A percentile compares a stretch with the other conserved stretches of the same genome.
Evolutionary conservation across 2,113 vertebrate species (phyloP).

Genomic region (Fulmarus glacialis): DNA sequence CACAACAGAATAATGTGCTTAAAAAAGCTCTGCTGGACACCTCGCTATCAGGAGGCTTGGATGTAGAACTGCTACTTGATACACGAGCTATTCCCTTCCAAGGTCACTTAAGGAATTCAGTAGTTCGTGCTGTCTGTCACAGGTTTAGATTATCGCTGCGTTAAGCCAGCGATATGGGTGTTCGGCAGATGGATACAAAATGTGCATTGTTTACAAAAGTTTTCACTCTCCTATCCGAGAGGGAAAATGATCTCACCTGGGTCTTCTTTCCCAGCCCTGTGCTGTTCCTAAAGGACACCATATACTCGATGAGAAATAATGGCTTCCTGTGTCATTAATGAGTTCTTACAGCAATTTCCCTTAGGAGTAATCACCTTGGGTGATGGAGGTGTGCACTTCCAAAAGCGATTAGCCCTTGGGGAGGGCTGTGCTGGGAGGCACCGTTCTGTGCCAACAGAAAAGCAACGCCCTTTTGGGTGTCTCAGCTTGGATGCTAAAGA

Average conservation of each 20-base stretch:
- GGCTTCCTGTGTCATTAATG: background rate
- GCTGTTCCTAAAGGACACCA: background rate
- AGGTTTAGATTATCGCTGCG: background rate
- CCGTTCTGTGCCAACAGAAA: background rate
- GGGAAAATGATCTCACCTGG: background rate
- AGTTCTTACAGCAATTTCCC: background rate
- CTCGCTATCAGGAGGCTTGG: accelerated
- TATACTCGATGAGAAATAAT: background rate
- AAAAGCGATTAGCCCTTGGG: background rate
- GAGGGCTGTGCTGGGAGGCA: background rate
- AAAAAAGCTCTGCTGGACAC: background rate
- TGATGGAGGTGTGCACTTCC: background rate
- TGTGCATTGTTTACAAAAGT: background rate
- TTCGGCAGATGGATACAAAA: background rate
- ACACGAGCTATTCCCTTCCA: background rate
- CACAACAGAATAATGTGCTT: accelerated
- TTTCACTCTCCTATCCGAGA: background rate
- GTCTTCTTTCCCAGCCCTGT: background rate
- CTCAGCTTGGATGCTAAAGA: background rate
- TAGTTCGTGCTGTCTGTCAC: background rate
- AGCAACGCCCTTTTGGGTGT: background rate
- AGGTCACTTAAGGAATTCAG: background rate
- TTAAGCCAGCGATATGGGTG: accelerated
- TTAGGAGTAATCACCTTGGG: background rate
- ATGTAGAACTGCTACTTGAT: background rate